These are phyloP conservation scores for Pachypeltis micranthus DNA, from an alignment of 1,140 invertebrate species.

Conservation along the genomic window DNA sequence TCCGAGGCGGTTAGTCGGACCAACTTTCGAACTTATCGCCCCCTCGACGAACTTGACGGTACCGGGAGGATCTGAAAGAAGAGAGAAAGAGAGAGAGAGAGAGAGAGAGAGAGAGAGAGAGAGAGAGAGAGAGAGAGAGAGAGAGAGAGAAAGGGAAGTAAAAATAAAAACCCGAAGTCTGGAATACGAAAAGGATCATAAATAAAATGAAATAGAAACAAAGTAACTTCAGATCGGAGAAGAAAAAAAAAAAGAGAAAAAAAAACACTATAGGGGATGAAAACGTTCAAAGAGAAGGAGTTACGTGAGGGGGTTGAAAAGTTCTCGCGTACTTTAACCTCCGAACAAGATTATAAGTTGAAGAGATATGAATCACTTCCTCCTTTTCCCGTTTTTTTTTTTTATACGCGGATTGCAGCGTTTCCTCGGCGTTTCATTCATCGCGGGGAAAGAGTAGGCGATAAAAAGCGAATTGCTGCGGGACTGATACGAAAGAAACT, in stretches of 20 bases:
- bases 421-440: too few species aligned
- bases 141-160: too few species aligned
- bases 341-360: not conserved
- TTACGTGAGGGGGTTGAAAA: not conserved
- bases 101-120: too few species aligned
- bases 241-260: not conserved
- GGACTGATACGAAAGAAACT: too few species aligned
- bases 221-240: not conserved
- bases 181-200: not conserved
- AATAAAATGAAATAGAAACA: slow-evolving; percentile 5
- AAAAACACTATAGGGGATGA: too few species aligned
- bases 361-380: not conserved
- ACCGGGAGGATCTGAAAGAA: not conserved
- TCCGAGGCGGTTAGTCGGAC: not conserved
- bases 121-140: too few species aligned
- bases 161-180: too few species aligned
- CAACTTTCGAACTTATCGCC: not conserved
- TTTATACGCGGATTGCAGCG: too few species aligned
- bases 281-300: not conserved
- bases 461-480: too few species aligned
- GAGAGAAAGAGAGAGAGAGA: too few species aligned
- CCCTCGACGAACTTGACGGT: not conserved
- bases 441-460: too few species aligned
- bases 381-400: too few species aligned
- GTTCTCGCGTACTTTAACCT: not conserved